Evolutionary conservation across 2,888 invertebrate genomes (phyloP).

Genomic region (Calliopum simillimum): DNA sequence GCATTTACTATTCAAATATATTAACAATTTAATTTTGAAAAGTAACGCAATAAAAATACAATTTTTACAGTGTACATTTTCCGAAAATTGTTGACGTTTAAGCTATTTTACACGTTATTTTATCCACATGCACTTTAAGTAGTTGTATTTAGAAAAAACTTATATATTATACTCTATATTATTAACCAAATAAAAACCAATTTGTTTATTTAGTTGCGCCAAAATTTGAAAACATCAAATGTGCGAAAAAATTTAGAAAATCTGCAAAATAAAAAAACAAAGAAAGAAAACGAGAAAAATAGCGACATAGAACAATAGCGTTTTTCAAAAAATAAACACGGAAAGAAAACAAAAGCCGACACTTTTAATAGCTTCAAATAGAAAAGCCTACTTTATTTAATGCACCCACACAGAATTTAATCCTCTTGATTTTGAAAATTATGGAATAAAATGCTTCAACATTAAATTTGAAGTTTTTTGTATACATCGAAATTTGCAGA

Average conservation of each 20-base stretch:
- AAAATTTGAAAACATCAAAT: conserved; percentile 39
- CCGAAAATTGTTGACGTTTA: conserved; percentile 23
- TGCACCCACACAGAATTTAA: too few species aligned
- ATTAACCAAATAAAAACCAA: conserved; percentile 25
- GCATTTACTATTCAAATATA: not conserved
- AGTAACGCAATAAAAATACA: conserved; percentile 2
- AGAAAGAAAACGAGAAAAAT: conserved; percentile 1
- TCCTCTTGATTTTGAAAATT: too few species aligned
- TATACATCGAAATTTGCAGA: too few species aligned
- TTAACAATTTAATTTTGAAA: conserved; percentile 13
- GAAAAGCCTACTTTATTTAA: too few species aligned
- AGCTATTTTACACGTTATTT: conserved; percentile 37
- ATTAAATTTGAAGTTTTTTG: too few species aligned
- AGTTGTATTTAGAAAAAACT: conserved; percentile 22
- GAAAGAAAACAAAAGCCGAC: not conserved
- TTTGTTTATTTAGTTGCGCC: conserved; percentile 31
- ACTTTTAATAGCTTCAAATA: too few species aligned
- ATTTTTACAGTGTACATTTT: conserved; percentile 10
- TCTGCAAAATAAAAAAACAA: conserved; percentile 11
- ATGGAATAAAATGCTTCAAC: too few species aligned
- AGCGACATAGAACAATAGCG: not conserved
- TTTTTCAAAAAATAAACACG: not conserved
- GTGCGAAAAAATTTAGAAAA: conserved; percentile 10
- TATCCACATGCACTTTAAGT: conserved; percentile 22
- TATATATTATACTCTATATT: too few species aligned